Conservation (phyloP, 1,140 invertebrate species). For the Zaprionus taronus region DNA sequence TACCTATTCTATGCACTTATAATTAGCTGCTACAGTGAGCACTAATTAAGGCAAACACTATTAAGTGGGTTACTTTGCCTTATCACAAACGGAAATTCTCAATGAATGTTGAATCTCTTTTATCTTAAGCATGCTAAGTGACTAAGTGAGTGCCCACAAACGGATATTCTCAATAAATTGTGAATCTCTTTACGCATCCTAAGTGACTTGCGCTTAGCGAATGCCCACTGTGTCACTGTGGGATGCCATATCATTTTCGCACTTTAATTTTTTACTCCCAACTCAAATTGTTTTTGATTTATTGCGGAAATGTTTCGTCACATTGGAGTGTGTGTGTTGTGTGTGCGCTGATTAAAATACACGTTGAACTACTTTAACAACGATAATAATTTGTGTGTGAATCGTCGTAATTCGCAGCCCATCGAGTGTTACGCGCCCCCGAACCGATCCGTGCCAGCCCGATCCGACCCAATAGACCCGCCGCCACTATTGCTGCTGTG, state of each 20-base stretch:
- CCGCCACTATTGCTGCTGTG: background rate
- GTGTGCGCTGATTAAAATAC: slow-evolving; percentile 19
- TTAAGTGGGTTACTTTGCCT: too few relatives aligned
- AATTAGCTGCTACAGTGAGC: too few relatives aligned
- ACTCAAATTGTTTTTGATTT: slow-evolving; percentile 26
- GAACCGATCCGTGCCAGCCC: background rate
- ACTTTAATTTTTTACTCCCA: slow-evolving; percentile 6
- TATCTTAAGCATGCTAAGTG: background rate
- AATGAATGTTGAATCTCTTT: background rate
- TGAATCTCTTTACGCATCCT: background rate
- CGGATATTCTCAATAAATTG: too few relatives aligned
- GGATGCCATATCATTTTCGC: background rate
- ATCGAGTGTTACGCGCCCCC: background rate
- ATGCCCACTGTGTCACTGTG: background rate
- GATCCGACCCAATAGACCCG: background rate
- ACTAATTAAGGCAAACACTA: too few relatives aligned
- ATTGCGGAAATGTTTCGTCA: slow-evolving; percentile 25
- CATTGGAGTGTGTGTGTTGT: slow-evolving; percentile 25
- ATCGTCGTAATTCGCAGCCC: background rate
- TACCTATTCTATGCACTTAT: too few relatives aligned
- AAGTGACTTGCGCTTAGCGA: background rate
- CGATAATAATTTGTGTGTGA: slow-evolving; percentile 36
- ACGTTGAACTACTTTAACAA: slow-evolving; percentile 9
- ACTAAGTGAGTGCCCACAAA: background rate
- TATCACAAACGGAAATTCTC: too few relatives aligned